phyloP scores from a whole-genome alignment of 2,888 invertebrate species.

The Suillia variegata region DNA sequence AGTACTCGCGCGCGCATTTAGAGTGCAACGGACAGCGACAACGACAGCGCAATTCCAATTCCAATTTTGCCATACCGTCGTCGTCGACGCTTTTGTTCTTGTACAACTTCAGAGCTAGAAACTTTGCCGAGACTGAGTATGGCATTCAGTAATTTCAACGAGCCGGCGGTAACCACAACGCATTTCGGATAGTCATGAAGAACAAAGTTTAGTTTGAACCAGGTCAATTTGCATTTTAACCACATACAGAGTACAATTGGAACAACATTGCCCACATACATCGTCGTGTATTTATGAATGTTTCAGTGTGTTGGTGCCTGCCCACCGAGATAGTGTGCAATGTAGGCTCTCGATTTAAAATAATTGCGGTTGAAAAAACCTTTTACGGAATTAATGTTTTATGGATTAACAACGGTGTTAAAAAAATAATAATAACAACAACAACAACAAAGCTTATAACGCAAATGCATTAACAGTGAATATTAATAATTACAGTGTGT shows the following conservation, averaged over 20 bases:
- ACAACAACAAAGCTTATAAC: too few relatives aligned
- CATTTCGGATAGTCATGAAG: conserved; percentile 9
- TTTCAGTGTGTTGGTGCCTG: conserved; percentile 5
- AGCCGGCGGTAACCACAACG: conserved; percentile 25
- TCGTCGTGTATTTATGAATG: conserved; percentile 16
- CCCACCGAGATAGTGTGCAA: not conserved
- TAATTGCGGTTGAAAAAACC: too few relatives aligned
- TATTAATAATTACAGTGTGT: too few relatives aligned
- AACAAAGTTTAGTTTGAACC: conserved; percentile 12
- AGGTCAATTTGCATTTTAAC: conserved; percentile 14
- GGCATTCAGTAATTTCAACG: conserved; percentile 22
- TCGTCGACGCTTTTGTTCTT: not conserved
- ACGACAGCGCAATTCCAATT: too few relatives aligned
- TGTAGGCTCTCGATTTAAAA: too few relatives aligned
- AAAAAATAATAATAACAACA: too few relatives aligned
- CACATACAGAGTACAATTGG: conserved; percentile 5
- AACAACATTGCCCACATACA: not conserved
- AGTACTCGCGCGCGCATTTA: conserved; percentile 14
- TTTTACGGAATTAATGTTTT: too few relatives aligned
- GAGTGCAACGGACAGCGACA: too few relatives aligned
- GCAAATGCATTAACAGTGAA: too few relatives aligned
- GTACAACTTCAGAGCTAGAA: conserved; percentile 4
- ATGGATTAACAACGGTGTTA: too few relatives aligned
- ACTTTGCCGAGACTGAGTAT: conserved; percentile 8
- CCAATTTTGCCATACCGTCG: not conserved